Base-by-base conservation (phyloP, 2,113 vertebrate genomes). In the Chrysemys picta region DNA sequence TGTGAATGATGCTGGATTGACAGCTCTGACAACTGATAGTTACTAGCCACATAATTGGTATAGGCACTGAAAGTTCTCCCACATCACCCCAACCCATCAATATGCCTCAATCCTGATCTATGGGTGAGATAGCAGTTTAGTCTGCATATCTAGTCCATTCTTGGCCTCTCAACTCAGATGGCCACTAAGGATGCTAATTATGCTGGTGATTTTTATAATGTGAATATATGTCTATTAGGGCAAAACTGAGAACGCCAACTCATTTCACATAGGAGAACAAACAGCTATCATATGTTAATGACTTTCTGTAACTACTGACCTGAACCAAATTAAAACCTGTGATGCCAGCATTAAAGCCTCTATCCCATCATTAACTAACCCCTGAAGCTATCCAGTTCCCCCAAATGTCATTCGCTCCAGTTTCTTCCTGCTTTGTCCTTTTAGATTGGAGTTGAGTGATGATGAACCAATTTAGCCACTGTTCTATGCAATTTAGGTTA, bases 391-490 rank as follows among this genome's bases (percentile, higher is more conserved):
- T 95, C 82, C 84, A 42, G 76, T 89, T 91, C 79, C 91, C 21
- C 84, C 82, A 82, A 90, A 95, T 95, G 82, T 79, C 92, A 93
- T 82, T 88, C 92, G 96, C 72, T 95, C 92, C 91, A 91, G 27
- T 79, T 81, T 93, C 80, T 96, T 95, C 87, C 87, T 97, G 84
- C 92, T 97, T 97, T 97, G 95, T 97, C 93, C 91, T 98, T 97
- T 98, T 97, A 97, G 97, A 97, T 96, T 96, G 93, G 95, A 96
- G 94, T 84, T 95, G 95, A 96, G 91, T 95, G 95, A 92, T 45
- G 31, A 97, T 96, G 96, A 97, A 96, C 96, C 91, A 98, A 78
- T 98, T 98, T 98, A 95, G 47, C 92, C 93, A 88, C 89, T 24
- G 38, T 96, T 97, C n/a, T 89, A 9, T 10, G n/a, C 97, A 96